These are phyloP conservation scores for Eciton burchellii DNA, from an alignment of 1,140 invertebrate genomes.

Conservation along the genomic window DNA sequence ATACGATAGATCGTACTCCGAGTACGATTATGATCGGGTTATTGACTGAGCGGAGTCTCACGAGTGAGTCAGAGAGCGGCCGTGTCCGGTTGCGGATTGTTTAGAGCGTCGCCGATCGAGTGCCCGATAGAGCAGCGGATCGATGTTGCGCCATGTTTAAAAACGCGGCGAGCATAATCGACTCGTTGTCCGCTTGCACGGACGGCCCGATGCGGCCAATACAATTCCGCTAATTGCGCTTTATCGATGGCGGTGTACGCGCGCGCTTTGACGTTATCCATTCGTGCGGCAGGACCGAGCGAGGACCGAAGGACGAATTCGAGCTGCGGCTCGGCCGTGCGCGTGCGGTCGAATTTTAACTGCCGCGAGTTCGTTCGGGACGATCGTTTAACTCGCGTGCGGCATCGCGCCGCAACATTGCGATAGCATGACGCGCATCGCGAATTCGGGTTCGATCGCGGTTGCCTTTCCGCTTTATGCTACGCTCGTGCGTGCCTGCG, in stretches of 20 bases:
- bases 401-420: conserved; percentile 11
- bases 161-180: conserved; percentile 36
- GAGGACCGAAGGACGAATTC: conserved; percentile 56
- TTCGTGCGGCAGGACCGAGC: conserved; percentile 54
- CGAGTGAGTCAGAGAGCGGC: conserved; percentile 51
- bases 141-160: conserved; percentile 31
- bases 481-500: too few species aligned
- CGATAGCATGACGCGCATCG: conserved; percentile 21
- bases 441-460: conserved; percentile 28
- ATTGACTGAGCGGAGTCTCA: conserved; percentile 64
- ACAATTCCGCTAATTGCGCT: conserved; percentile 60
- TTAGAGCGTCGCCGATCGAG: conserved; percentile 41
- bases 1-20: conserved; percentile 25
- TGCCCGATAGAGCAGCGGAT: conserved; percentile 25
- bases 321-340: conserved; percentile 40
- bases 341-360: conserved; percentile 55
- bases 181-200: conserved; percentile 31
- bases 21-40: conserved; percentile 60
- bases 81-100: conserved; percentile 40
- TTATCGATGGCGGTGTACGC: conserved; percentile 26
- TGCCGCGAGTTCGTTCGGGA: conserved; percentile 47
- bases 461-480: conserved; percentile 26
- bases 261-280: conserved; percentile 49
- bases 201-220: conserved; percentile 13
- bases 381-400: conserved; percentile 39